Conservation (phyloP, 2,113 vertebrate species). For the Neofelis nebulosa region DNA sequence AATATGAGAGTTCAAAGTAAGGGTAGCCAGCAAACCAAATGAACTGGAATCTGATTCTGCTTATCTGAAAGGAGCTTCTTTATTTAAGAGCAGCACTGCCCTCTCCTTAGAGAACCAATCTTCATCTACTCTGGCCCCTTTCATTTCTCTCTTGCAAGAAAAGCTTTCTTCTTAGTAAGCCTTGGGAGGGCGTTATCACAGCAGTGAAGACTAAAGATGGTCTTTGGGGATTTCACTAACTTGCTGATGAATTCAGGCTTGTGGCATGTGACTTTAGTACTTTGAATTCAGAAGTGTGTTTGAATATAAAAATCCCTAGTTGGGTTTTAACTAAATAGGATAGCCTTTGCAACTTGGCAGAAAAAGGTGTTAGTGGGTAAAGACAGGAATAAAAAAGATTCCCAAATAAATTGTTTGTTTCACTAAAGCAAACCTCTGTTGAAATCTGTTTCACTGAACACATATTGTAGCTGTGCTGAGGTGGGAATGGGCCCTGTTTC, state of each 20-base stretch:
- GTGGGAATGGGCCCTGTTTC: conserved; percentile 80
- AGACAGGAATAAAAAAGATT: conserved; percentile 44
- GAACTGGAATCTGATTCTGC: conserved; percentile 77
- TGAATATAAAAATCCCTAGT: conserved; percentile 41
- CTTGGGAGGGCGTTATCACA: conserved; percentile 49
- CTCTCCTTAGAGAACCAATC: conserved; percentile 58
- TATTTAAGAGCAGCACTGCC: conserved; percentile 56
- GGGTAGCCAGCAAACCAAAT: conserved; percentile 75
- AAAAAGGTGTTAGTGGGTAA: conserved; percentile 34
- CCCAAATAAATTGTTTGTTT: conserved; percentile 55
- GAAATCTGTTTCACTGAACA: conserved; percentile 54
- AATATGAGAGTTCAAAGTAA: conserved; percentile 80
- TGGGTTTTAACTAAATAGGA: conserved; percentile 55
- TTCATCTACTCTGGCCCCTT: conserved; percentile 44
- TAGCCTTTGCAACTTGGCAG: conserved; percentile 22
- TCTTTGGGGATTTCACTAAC: conserved; percentile 46
- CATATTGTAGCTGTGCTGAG: conserved; percentile 70
- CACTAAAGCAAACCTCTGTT: conserved; percentile 22
- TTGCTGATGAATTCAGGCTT: conserved; percentile 56
- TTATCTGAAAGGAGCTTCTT: conserved; percentile 80
- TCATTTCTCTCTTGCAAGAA: conserved; percentile 57
- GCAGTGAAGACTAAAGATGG: conserved; percentile 52
- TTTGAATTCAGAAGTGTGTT: conserved; percentile 53
- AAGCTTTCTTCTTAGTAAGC: conserved; percentile 59
- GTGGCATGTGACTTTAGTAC: conserved; percentile 25